Percentiles rank a stretch among this genome's conserved stretches.
phyloP scores from a whole-genome alignment of 2,888 invertebrate species.

The Argynnis bischoffii region DNA sequence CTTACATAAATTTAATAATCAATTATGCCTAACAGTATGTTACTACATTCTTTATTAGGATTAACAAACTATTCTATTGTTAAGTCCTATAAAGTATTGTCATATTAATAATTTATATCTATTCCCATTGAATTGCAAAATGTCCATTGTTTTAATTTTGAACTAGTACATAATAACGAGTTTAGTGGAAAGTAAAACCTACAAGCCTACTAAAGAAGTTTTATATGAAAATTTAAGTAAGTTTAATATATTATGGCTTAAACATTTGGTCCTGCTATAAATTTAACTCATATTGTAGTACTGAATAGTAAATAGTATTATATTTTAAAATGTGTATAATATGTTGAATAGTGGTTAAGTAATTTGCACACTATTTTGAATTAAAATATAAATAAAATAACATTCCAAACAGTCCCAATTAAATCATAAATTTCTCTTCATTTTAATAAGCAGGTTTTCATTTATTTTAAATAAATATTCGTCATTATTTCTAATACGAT shows the following conservation, averaged over 20 bases:
- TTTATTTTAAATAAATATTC: constrained; percentile 5
- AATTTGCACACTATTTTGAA: too few relatives aligned
- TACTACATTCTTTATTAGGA: constrained; percentile 12
- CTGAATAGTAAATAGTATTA: too few relatives aligned
- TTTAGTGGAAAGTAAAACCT: constrained; percentile 13
- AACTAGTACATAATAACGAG: constrained; percentile 21
- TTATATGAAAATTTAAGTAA: too few relatives aligned
- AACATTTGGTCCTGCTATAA: neutral
- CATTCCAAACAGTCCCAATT: too few relatives aligned
- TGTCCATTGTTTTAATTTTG: constrained; percentile 28
- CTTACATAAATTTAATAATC: too few relatives aligned
- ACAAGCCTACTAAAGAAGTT: constrained; percentile 3
- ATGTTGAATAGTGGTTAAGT: too few relatives aligned
- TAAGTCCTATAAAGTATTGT: constrained; percentile 21
- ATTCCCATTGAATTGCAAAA: constrained; percentile 32
- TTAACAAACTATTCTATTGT: constrained; percentile 29
- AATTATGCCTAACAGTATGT: neutral
- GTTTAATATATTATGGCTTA: neutral
- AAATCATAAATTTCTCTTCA: neutral
- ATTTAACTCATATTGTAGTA: too few relatives aligned
- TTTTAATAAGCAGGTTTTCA: neutral
- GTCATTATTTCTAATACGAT: constrained; percentile 8
- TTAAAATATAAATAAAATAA: too few relatives aligned
- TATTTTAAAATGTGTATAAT: too few relatives aligned
- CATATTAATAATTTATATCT: constrained; percentile 27